Base-by-base conservation (phyloP, 2,113 vertebrate species). In the Rana temporaria region DNA sequence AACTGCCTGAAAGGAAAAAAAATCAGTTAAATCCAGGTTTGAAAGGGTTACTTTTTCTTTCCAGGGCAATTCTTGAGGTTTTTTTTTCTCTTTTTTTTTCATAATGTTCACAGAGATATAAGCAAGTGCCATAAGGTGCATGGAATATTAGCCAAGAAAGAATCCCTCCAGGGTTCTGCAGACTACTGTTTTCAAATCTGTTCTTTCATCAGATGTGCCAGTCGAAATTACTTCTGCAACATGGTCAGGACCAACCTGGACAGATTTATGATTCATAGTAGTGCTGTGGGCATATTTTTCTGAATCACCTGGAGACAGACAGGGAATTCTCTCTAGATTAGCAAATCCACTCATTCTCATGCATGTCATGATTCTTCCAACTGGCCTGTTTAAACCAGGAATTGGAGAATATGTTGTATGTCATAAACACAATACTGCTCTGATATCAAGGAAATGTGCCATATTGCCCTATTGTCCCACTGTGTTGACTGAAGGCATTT, bases 151-250 rank as follows among this genome's bases (percentile, higher is more conserved):
- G 89, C 88, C 90, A 91, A 92, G 90, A 87, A 81, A 87, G 92
- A 90, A 87, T 20, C 30, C 86, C 90, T 91, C 90, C 85, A 87
- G 90, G 90, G 90, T 88, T 87, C 83, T 42, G 19, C 71, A 67
- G 63, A 82, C 62, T 82, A 66, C 80, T 82, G 92, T 91, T 91
- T 90, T 88, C 90, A 93, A 92, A 92, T 91, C 90, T 93, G 92
- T 91, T 90, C 90, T 90, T 89, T 90, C 87, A 89, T 89, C 88
- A 88, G 89, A 91, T 72, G 68, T 89, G 89, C 86, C 89, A 88
- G 90, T 85, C 89, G 87, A 89, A 90, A 93, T 91, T 89, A 91
- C 90, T 92, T 92, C 91, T 91, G 87, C 91, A 90, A 89, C 90
- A 89, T 86, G 89, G 87, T 87, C 91, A 92, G 88, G 89, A 88